Evolutionary conservation across 1,140 invertebrate genomes (phyloP).

Genomic region (Oedothorax gibbosus): DNA sequence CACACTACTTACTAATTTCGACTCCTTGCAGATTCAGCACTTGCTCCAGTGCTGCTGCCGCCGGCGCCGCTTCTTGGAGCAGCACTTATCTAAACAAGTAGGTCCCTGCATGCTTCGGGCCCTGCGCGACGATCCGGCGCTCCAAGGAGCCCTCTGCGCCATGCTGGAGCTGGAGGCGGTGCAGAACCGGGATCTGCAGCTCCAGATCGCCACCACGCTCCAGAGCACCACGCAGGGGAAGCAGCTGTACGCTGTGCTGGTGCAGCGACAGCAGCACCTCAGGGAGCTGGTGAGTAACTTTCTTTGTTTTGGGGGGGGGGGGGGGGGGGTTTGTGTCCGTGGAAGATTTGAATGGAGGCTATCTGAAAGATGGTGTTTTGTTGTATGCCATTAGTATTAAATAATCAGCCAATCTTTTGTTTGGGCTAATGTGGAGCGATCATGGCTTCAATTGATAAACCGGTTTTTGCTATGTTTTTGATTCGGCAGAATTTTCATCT

Average conservation of each 20-base stretch:
- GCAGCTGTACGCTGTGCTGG: constrained; percentile 79
- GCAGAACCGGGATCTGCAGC: constrained; percentile 73
- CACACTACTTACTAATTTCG: no score
- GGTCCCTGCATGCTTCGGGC: constrained; percentile 81
- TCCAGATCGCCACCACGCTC: constrained; percentile 85
- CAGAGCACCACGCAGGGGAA: constrained; percentile 80
- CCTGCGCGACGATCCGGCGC: constrained; percentile 78
- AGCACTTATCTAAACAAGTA: constrained; percentile 78
- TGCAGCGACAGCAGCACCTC: constrained; percentile 81
- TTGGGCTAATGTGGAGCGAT: no score
- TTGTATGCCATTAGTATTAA: no score
- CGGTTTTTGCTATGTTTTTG: no score
- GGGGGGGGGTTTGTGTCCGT: background rate
- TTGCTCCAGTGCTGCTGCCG: constrained; percentile 82
- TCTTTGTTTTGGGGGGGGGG: background rate
- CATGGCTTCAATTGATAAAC: no score
- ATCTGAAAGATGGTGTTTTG: no score
- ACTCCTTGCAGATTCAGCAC: constrained; percentile 77
- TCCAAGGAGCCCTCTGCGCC: constrained; percentile 79
- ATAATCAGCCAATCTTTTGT: background rate
- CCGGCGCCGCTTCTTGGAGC: constrained; percentile 82
- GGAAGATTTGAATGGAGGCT: no score
- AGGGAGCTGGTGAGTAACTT: constrained; percentile 77
- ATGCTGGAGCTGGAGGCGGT: constrained; percentile 85
- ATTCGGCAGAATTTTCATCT: no score